Evolutionary conservation across 2,113 vertebrate genomes (phyloP).

Genomic region (Pteruthius melanotis): DNA sequence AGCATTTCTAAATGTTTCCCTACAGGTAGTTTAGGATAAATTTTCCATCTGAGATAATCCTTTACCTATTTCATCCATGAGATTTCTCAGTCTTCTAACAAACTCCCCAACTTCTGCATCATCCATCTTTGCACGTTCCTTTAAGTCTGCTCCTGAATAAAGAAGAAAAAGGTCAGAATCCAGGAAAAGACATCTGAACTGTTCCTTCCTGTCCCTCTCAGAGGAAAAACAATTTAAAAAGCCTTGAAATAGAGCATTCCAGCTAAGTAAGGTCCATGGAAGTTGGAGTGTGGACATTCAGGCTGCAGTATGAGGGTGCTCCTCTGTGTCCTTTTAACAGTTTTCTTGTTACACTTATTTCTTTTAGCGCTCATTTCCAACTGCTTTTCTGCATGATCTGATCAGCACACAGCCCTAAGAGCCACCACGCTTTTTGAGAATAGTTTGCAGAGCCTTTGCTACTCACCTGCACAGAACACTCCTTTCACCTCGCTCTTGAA

Average conservation of each 20-base stretch:
- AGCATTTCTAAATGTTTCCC: not conserved
- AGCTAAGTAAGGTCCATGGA: not conserved
- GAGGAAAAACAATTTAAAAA: not conserved
- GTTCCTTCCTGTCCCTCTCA: not conserved
- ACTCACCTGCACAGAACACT: conserved; percentile 93
- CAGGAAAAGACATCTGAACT: not conserved
- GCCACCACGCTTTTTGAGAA: not conserved
- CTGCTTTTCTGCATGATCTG: not conserved
- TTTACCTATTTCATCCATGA: conserved; percentile 93
- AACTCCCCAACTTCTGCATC: conserved; percentile 81
- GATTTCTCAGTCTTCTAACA: conserved; percentile 83
- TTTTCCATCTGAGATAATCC: not conserved
- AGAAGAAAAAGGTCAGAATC: not conserved
- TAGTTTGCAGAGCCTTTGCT: not conserved
- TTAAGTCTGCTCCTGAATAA: conserved; percentile 87
- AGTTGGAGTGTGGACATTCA: not conserved
- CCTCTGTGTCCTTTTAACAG: not conserved
- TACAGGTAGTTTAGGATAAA: not conserved
- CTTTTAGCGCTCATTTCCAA: not conserved
- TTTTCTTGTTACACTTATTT: not conserved
- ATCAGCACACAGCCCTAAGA: not conserved
- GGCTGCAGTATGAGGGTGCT: not conserved
- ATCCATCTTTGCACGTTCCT: conserved; percentile 88
- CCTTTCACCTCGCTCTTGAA: conserved; percentile 87
- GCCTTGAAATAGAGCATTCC: not conserved